Percentiles rank a stretch among this genome's conserved stretches.
phyloP scores from a whole-genome alignment of 2,113 vertebrate genomes.

The Sylvia atricapilla region DNA sequence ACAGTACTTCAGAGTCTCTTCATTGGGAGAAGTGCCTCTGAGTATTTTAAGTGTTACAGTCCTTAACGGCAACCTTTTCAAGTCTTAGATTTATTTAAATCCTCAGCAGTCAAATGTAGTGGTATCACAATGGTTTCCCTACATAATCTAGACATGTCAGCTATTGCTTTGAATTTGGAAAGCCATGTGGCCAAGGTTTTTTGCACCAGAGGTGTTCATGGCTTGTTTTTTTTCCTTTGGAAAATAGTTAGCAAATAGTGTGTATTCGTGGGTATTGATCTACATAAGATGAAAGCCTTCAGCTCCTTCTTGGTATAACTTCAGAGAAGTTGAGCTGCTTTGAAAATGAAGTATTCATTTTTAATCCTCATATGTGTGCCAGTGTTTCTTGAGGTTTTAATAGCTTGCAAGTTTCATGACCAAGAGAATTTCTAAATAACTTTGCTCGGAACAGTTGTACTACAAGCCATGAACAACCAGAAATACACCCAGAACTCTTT shows the following conservation, averaged over 20 bases:
- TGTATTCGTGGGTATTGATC: neutral
- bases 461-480: neutral
- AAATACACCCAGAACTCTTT: neutral
- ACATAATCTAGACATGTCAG: neutral
- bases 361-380: neutral
- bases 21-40: neutral
- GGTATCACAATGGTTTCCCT: neutral
- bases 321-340: neutral
- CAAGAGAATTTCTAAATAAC: neutral
- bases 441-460: neutral
- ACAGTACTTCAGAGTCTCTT: neutral
- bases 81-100: neutral
- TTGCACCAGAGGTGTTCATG: neutral
- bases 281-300: neutral
- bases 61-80: neutral
- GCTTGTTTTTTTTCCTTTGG: neutral
- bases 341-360: neutral
- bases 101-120: neutral
- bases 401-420: neutral
- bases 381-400: neutral
- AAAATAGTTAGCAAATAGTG: neutral
- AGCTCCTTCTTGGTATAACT: neutral
- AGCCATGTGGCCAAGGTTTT: neutral
- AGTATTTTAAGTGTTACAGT: neutral
- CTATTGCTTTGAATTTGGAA: neutral